Evolutionary conservation across 2,888 invertebrate genomes (phyloP).

Genomic region (Mongoloraphidia duomilia): DNA sequence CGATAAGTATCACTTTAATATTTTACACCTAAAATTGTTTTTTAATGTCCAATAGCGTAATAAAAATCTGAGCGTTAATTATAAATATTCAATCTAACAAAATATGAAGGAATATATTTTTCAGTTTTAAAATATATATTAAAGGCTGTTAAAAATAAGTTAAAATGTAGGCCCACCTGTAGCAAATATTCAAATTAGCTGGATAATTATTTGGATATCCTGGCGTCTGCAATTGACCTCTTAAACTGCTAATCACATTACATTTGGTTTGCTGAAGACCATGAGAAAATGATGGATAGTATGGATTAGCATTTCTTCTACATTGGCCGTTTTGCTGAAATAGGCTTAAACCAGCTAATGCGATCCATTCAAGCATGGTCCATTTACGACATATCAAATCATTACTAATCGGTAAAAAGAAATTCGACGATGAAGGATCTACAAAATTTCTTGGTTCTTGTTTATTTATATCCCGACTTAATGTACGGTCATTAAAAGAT

Average conservation of each 20-base stretch:
- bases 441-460: not conserved
- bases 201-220: slow-evolving; percentile 32
- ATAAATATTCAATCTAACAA: too few relatives aligned
- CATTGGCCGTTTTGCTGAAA: slow-evolving; percentile 4
- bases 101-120: too few relatives aligned
- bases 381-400: slow-evolving; percentile 3
- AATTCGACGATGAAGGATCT: not conserved
- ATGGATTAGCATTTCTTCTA: not conserved
- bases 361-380: slow-evolving; percentile 2
- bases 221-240: slow-evolving; percentile 30
- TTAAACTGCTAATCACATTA: slow-evolving; percentile 20
- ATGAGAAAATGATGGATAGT: not conserved
- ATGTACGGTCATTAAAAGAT: slow-evolving; percentile 12
- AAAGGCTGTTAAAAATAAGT: not conserved
- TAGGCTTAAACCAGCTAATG: not conserved
- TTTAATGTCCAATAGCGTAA: too few relatives aligned
- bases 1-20: too few relatives aligned
- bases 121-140: not conserved
- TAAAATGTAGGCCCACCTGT: slow-evolving; percentile 24
- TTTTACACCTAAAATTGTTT: too few relatives aligned
- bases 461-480: not conserved
- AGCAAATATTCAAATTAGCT: slow-evolving; percentile 28
- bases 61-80: too few relatives aligned
- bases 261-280: slow-evolving; percentile 17
- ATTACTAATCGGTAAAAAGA: not conserved